These are phyloP conservation scores for Dendrocincla fuliginosa DNA, from an alignment of 2,797 vertebrate species.

Conservation along the genomic window DNA sequence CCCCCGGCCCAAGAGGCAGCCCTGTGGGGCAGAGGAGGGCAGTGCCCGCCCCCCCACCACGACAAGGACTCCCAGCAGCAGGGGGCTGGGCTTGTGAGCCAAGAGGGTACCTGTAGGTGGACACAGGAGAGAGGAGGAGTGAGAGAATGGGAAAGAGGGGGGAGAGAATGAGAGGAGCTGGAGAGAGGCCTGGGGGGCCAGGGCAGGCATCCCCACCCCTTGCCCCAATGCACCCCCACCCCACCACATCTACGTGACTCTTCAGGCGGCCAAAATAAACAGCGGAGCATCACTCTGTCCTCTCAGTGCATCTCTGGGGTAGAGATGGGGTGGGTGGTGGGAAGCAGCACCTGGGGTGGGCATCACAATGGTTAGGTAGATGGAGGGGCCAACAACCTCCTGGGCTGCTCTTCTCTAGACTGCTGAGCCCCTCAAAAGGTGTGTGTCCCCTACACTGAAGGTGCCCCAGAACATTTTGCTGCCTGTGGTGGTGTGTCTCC, in stretches of 20 bases:
- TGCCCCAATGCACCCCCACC: constrained; percentile 32
- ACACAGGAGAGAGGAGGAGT: constrained; percentile 68
- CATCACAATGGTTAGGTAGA: neutral
- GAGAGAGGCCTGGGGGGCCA: constrained; percentile 43
- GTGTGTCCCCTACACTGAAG: neutral
- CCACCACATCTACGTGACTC: constrained; percentile 11
- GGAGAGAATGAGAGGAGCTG: constrained; percentile 50
- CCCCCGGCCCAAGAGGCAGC: neutral
- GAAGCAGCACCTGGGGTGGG: fast-evolving
- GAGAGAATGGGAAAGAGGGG: constrained; percentile 62
- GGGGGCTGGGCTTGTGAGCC: constrained; percentile 51
- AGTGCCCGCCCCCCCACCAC: neutral
- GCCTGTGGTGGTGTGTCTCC: neutral
- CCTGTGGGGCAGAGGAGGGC: constrained; percentile 12
- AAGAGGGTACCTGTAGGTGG: constrained; percentile 75
- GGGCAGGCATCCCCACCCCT: constrained; percentile 26
- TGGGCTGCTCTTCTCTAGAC: neutral
- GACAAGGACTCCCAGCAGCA: neutral
- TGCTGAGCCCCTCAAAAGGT: fast-evolving
- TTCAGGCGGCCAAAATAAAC: constrained; percentile 58
- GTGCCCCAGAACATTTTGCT: neutral
- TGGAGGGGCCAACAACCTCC: neutral
- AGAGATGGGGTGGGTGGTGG: neutral
- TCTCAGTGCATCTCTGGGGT: neutral
- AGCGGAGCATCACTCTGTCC: constrained; percentile 23